Base-by-base conservation (phyloP, 2,113 vertebrate species). In the Ranitomeya imitator region DNA sequence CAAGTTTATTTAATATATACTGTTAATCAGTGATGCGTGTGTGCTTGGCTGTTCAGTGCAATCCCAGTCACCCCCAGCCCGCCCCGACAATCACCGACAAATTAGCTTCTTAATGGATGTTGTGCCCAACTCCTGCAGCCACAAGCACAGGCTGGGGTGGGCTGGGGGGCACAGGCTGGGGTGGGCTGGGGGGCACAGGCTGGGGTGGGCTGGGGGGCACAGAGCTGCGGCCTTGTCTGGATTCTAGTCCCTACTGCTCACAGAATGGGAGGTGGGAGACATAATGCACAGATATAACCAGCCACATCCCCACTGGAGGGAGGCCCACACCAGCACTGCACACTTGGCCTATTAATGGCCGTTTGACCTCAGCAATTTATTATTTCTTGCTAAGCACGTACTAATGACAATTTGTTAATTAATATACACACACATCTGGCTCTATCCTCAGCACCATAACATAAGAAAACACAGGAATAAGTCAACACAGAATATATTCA, bases 1-100 rank as follows among this genome's bases (percentile, higher is more conserved):
- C 95, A 96, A 95, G 95, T 96, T 96, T 96, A 95, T 96, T 95
- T 95, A 96, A 96, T 96, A 95, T 95, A 96, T 95, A 96, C 95
- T 95, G 95, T 94, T 95, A 96, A 96, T 96, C 95, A 96, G 95
- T 91, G 95, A 93, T 95, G 96, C 95, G 95, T 94, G 95, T 95
- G 93, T 95, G 94, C 93, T 94, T 95, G 94, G 95, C 96, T 95
- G 95, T 94, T 94, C 92, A 93, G 94, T 90, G 95, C 94, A 94
- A 95, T 96, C 95, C 95, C 95, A 95, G 94, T 95, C 94, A 94
- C 94, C 94, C 94, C 94, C 93, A 95, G 94, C 94, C 95, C 95
- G 95, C 95, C 95, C 95, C 95, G 95, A 95, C 95, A 96, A 96
- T 96, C 95, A 96, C 95, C 95, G 94, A 94, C 95, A 95, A 95